Conservation (phyloP, 2,113 vertebrate genomes). For the Aleadryas rufinucha region DNA sequence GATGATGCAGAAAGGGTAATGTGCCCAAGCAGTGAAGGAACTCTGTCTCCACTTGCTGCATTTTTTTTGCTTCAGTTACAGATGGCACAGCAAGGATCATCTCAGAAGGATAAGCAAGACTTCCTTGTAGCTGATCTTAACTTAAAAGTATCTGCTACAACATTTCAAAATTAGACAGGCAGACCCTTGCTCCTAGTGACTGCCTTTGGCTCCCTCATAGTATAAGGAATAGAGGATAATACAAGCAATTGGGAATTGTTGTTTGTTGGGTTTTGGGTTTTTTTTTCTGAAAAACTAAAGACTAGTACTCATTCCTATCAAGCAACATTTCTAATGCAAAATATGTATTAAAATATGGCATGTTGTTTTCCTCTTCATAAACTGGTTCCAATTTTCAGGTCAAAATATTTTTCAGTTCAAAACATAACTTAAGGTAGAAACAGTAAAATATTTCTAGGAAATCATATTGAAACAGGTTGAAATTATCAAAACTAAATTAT, state of each 20-base stretch:
- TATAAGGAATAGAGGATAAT: not conserved
- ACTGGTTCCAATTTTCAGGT: not conserved
- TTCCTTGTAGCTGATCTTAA: not conserved
- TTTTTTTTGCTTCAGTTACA: conserved; percentile 36
- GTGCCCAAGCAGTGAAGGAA: not conserved
- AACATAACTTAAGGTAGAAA: not conserved
- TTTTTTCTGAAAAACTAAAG: not conserved
- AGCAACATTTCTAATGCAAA: not conserved
- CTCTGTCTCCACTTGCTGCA: not conserved
- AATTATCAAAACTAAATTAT: not conserved
- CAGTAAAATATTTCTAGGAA: not conserved
- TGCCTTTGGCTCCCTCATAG: not conserved
- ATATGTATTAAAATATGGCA: not conserved
- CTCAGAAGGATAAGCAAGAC: conserved; percentile 5
- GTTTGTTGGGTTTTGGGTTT: not conserved
- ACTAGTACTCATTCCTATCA: not conserved
- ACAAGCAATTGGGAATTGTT: not conserved
- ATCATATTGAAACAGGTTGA: not conserved
- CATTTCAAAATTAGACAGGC: not conserved
- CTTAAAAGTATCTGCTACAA: not conserved
- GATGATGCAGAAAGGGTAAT: conserved; percentile 28
- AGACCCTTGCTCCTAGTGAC: not conserved
- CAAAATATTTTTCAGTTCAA: not conserved
- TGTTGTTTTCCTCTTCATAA: not conserved
- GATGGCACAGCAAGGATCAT: conserved; percentile 19